Percentiles rank a stretch among this genome's conserved stretches.
These are phyloP conservation scores for Coreoperca whiteheadi DNA, from an alignment of 2,113 vertebrate species.

Conservation along the genomic window DNA sequence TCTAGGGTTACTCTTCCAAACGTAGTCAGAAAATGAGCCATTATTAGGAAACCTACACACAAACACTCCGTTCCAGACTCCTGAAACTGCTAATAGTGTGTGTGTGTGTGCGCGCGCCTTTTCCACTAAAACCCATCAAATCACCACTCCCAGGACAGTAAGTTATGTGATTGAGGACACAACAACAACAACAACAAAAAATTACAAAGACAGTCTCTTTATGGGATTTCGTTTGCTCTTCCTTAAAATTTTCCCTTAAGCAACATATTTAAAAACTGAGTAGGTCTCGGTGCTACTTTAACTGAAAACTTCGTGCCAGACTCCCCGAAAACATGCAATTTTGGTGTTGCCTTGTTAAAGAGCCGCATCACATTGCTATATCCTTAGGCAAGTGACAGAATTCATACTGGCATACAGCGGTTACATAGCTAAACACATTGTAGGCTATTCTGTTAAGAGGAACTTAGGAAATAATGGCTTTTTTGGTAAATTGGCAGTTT, in stretches of 20 bases:
- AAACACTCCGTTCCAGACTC: background rate
- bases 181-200: background rate
- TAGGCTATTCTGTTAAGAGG: background rate
- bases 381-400: too few relatives aligned
- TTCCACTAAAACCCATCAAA: background rate
- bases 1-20: background rate
- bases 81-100: background rate
- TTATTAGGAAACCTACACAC: background rate
- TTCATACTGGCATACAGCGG: background rate
- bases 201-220: background rate
- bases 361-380: background rate
- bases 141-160: background rate
- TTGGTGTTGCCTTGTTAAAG: background rate
- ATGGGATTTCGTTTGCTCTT: background rate
- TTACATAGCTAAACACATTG: background rate
- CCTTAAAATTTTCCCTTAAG: background rate
- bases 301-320: too few relatives aligned
- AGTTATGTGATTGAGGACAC: background rate
- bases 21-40: background rate
- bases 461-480: too few relatives aligned
- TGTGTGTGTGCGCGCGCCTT: background rate
- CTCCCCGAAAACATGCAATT: background rate
- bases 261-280: background rate
- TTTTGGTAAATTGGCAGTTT: too few relatives aligned
- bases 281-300: background rate